phyloP scores from a whole-genome alignment of 2,888 invertebrate genomes.

The Thymelicus sylvestris region DNA sequence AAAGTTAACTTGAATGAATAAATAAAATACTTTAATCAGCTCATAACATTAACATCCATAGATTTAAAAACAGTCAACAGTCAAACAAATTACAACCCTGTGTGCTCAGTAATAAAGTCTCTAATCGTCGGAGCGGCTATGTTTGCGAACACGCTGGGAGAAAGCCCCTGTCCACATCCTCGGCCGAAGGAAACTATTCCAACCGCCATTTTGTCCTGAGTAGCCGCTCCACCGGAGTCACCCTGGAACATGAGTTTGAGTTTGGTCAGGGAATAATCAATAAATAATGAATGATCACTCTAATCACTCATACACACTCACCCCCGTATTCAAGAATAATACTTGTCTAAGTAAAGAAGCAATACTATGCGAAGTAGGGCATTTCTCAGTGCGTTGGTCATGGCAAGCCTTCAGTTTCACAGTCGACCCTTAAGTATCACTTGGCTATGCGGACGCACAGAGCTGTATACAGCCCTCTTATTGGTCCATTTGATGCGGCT shows the following conservation, averaged over 20 bases:
- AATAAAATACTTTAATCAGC: not conserved
- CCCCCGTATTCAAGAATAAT: no score
- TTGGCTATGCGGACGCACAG: no score
- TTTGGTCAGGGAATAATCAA: not conserved
- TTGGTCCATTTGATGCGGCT: no score
- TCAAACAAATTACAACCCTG: conserved; percentile 47
- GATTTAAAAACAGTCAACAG: not conserved
- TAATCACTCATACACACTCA: no score
- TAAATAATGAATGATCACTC: not conserved
- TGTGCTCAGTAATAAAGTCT: conserved; percentile 56
- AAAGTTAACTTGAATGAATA: not conserved
- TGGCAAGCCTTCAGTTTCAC: no score
- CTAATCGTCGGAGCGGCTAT: conserved; percentile 57
- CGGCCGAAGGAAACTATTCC: conserved; percentile 66
- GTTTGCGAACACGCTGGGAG: conserved; percentile 63
- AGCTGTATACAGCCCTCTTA: no score
- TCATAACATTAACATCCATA: no score
- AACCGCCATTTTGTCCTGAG: conserved; percentile 59
- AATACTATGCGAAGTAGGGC: no score
- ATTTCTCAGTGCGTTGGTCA: no score
- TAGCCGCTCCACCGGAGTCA: conserved; percentile 64
- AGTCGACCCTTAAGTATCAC: no score
- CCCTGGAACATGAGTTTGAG: conserved; percentile 49
- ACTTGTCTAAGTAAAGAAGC: no score
- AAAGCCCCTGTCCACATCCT: conserved; percentile 59